Conservation (phyloP, 2,888 invertebrate species). For the Polymixis lichenea region DNA sequence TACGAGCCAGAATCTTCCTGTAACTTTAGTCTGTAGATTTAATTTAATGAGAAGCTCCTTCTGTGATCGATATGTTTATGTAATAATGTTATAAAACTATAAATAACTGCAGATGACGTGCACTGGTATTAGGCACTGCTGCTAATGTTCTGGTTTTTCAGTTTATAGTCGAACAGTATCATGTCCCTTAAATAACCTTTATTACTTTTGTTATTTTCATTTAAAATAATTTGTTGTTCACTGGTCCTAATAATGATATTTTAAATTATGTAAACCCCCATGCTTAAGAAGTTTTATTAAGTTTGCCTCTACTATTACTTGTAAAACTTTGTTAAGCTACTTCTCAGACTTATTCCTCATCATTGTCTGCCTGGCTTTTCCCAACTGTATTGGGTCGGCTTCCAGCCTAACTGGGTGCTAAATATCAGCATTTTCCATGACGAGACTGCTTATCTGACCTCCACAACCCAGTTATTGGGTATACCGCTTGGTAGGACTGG, state of each 20-base stretch:
- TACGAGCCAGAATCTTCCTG: not conserved
- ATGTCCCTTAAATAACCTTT: conserved; percentile 6
- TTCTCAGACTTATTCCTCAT: not conserved
- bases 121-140: not conserved
- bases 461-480: too few species aligned
- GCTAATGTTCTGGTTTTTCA: not conserved
- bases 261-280: not conserved
- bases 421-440: too few species aligned
- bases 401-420: too few species aligned
- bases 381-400: too few species aligned
- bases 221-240: not conserved
- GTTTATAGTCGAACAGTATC: not conserved
- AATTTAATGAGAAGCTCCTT: not conserved
- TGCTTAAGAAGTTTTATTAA: not conserved
- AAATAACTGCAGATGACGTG: conserved; percentile 43
- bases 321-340: not conserved
- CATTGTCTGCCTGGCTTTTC: not conserved
- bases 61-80: conserved; percentile 33
- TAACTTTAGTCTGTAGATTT: not conserved
- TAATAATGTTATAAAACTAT: conserved; percentile 27
- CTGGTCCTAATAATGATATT: not conserved
- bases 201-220: not conserved
- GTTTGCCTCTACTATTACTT: not conserved
- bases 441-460: too few species aligned
- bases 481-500: too few species aligned